Evolutionary conservation across 2,888 invertebrate genomes (phyloP).

Genomic region (Matsumyia berberina): DNA sequence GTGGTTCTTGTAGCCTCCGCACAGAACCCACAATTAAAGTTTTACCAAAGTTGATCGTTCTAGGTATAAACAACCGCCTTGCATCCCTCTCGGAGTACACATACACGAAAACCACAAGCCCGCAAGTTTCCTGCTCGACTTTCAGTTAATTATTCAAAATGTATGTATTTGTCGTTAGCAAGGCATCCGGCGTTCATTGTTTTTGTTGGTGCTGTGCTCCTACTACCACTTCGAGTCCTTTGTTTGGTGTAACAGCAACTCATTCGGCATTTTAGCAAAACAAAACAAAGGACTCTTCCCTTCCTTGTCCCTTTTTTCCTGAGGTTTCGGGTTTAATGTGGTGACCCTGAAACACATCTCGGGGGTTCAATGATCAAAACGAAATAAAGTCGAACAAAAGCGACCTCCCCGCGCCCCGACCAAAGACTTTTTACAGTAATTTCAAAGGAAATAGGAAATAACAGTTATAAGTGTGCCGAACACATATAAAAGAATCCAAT

Average conservation of each 20-base stretch:
- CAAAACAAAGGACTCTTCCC: slow-evolving; percentile 40
- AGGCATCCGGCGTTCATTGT: slow-evolving; percentile 6
- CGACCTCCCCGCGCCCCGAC: no score
- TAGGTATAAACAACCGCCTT: not conserved
- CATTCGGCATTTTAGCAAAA: slow-evolving; percentile 34
- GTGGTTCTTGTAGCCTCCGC: not conserved
- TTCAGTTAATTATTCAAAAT: slow-evolving; percentile 55
- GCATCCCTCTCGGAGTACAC: not conserved
- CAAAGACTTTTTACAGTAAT: no score
- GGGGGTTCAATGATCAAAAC: slow-evolving; percentile 39
- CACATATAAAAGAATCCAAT: slow-evolving; percentile 29
- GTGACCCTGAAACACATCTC: slow-evolving; percentile 44
- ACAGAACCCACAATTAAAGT: slow-evolving; percentile 30
- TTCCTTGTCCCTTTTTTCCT: not conserved
- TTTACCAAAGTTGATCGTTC: not conserved
- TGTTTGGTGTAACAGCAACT: slow-evolving; percentile 44
- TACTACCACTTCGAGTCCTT: slow-evolving; percentile 34
- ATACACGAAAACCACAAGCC: slow-evolving; percentile 28
- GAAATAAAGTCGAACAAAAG: slow-evolving; percentile 4
- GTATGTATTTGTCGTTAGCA: slow-evolving; percentile 36
- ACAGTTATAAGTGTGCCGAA: slow-evolving; percentile 47
- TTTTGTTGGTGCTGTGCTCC: no score
- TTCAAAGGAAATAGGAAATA: slow-evolving; percentile 56
- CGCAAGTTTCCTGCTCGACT: slow-evolving; percentile 46
- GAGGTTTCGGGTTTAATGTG: not conserved